phyloP scores from a whole-genome alignment of 1,140 invertebrate genomes.

The Amyelois transitella region DNA sequence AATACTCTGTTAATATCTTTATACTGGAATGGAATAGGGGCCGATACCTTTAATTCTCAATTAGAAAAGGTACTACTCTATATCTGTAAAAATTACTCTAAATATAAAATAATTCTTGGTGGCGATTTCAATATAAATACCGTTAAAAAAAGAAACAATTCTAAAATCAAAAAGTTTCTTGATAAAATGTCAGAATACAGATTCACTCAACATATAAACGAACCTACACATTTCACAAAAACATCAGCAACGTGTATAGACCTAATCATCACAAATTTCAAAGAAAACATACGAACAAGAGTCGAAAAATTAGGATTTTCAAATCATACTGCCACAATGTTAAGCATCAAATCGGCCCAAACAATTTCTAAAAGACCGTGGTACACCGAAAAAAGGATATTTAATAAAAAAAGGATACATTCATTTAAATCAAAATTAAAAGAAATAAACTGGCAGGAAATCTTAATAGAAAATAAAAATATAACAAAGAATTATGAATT shows the following conservation, averaged over 20 bases:
- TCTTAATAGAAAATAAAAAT: slow-evolving; percentile 9
- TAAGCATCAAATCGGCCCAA: not conserved
- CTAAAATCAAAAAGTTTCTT: not conserved
- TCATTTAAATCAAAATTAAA: slow-evolving; percentile 16
- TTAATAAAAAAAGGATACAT: slow-evolving; percentile 13
- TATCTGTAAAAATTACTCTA: slow-evolving; percentile 1
- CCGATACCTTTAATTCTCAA: not conserved
- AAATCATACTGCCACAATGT: not conserved
- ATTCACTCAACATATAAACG: slow-evolving; percentile 10
- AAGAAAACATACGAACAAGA: not conserved
- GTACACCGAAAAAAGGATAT: slow-evolving; percentile 14
- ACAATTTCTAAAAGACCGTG: slow-evolving; percentile 5
- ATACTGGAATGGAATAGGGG: slow-evolving; percentile 11
- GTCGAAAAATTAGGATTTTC: slow-evolving; percentile 11
- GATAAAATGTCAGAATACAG: slow-evolving; percentile 11
- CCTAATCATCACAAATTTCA: slow-evolving; percentile 10
- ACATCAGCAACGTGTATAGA: slow-evolving; percentile 5
- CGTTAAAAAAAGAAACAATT: not conserved
- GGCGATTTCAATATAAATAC: slow-evolving; percentile 17
- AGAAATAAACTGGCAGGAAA: slow-evolving; percentile 13
- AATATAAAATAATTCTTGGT: slow-evolving; percentile 9
- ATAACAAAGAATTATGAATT: slow-evolving; percentile 9
- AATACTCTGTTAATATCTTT: slow-evolving; percentile 1
- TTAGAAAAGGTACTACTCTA: not conserved
- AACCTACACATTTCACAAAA: slow-evolving; percentile 5